Base-by-base conservation (phyloP, 1,140 invertebrate species). In the Venturia canescens region DNA sequence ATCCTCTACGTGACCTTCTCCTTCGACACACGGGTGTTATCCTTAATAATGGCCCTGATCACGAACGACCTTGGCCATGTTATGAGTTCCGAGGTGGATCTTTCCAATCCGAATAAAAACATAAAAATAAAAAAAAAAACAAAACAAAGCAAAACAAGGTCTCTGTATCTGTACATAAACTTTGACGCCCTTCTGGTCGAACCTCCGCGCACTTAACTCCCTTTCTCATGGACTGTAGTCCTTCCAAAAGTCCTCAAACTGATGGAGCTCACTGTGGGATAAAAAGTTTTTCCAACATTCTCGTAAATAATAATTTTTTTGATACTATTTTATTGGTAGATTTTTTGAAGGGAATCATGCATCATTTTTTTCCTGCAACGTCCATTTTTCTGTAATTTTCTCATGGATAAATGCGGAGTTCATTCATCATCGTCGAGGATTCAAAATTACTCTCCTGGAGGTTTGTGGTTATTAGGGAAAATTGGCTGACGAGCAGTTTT, bases 21-120 rank as follows among this genome's bases (percentile, higher is more conserved):
- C 21, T 69, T 69, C 53, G 79, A 76, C 66, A 69, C 66, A 69
- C 72, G 75, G 71, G 79, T 80, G 79, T 80, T 80, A 80, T 80
- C 79, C 63, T 76, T 76, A 76, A 80, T 80, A 80, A 80, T 80
- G 72, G 57, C 71, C 38, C 48, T 18, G 79, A 69, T 80, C 75
- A 76, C 71, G 63, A 31, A 31, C 34, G 81, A 75, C 69, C 75
- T 70, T 77, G 78, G 79, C 66, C 79, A 83, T 74, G 81, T 83
- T 83, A 83, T 79, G 80, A 82, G 80, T 27, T 66, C 80, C 66
- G 74, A 79, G 80, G 48, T 75, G 31, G 50, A 77, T 76, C 69
- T 34, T 48, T 53, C 83, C 50, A 60, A 66, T 71, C 63, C 80
- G 29, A 0, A 63, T 26, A 63, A 63, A 63, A 63, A 63, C n/a